These are phyloP conservation scores for Hesperophylax magnus DNA, from an alignment of 1,140 invertebrate genomes.

Conservation along the genomic window DNA sequence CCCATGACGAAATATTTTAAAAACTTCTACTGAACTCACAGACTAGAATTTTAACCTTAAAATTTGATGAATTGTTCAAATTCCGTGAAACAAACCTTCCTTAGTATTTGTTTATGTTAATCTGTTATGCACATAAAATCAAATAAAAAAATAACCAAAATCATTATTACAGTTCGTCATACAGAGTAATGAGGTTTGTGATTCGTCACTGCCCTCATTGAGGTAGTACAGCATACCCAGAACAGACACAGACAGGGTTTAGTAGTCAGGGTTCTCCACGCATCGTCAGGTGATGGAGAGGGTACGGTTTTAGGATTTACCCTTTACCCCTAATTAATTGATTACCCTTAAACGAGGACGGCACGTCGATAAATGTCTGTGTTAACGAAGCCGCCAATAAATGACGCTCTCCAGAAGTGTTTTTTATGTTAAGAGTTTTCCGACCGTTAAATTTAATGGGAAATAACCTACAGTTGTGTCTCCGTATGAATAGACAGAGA, in stretches of 20 bases:
- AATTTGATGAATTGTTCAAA: too few relatives aligned
- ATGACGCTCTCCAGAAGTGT: conserved; percentile 4
- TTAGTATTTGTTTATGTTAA: too few relatives aligned
- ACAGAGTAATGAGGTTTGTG: not conserved
- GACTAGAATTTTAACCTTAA: too few relatives aligned
- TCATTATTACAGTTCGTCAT: too few relatives aligned
- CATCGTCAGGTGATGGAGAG: conserved; percentile 40
- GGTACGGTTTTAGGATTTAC: conserved; percentile 29
- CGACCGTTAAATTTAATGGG: not conserved
- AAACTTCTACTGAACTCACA: too few relatives aligned
- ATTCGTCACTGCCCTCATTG: not conserved
- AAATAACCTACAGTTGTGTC: not conserved
- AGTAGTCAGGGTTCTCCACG: not conserved
- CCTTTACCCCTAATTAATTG: conserved; percentile 43
- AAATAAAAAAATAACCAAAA: too few relatives aligned
- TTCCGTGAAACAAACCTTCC: too few relatives aligned
- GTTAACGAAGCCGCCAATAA: conserved; percentile 33
- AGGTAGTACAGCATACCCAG: not conserved
- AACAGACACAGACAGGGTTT: too few relatives aligned
- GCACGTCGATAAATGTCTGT: conserved; percentile 38
- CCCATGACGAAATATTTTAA: too few relatives aligned
- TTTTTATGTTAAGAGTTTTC: not conserved
- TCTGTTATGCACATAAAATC: too few relatives aligned
- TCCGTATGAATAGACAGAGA: too few relatives aligned
- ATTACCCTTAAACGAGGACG: conserved; percentile 40